Conservation (phyloP, 2,888 invertebrate species). For the Orthonevra nobilis region DNA sequence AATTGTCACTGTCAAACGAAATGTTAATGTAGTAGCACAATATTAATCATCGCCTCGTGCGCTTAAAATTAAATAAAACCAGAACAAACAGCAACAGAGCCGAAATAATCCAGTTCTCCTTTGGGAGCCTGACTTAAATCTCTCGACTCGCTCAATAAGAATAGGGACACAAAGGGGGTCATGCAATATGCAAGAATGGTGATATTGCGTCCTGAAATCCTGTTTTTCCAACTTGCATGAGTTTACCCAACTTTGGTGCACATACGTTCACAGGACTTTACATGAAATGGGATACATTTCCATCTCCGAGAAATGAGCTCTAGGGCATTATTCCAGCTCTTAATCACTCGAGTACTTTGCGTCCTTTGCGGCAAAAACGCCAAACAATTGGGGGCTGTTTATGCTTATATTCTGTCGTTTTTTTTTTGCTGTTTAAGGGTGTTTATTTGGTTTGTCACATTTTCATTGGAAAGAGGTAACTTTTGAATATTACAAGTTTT, state of each 20-base stretch:
- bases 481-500: no score
- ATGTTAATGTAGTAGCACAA: no score
- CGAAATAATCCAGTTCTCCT: not conserved
- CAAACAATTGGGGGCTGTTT: slow-evolving; percentile 52
- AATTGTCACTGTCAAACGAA: no score
- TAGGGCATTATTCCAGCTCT: slow-evolving; percentile 65
- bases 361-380: slow-evolving; percentile 48
- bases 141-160: slow-evolving; percentile 19
- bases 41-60: slow-evolving; percentile 43
- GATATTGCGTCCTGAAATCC: slow-evolving; percentile 53
- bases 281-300: slow-evolving; percentile 33
- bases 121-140: slow-evolving; percentile 12
- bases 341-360: slow-evolving; percentile 67
- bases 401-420: not conserved
- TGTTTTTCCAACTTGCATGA: slow-evolving; percentile 12
- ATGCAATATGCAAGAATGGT: slow-evolving; percentile 62
- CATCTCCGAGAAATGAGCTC: slow-evolving; percentile 52
- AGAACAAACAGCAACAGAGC: slow-evolving; percentile 35
- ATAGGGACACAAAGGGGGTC: slow-evolving; percentile 47
- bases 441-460: slow-evolving; percentile 8
- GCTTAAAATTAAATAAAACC: slow-evolving; percentile 61
- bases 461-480: no score
- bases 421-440: not conserved
- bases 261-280: not conserved
- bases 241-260: not conserved